phyloP scores from a whole-genome alignment of 2,888 invertebrate species.

The Lypha dubia region DNA sequence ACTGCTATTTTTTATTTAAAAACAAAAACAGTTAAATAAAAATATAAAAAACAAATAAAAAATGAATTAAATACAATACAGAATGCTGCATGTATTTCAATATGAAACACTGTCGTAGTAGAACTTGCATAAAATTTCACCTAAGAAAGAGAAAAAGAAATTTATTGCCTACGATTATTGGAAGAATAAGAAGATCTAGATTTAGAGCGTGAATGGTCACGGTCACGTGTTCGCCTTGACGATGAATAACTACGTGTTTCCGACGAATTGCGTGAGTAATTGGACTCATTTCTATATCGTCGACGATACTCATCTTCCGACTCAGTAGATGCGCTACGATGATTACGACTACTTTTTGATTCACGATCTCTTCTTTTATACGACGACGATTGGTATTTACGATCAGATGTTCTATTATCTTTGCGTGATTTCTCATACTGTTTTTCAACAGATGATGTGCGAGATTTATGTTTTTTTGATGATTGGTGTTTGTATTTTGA shows the following conservation, averaged over 20 bases:
- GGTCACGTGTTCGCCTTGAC: constrained; percentile 50
- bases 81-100: constrained; percentile 43
- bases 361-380: constrained; percentile 49
- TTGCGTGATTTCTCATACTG: constrained; percentile 32
- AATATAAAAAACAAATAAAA: constrained; percentile 16
- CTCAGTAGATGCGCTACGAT: constrained; percentile 66
- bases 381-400: constrained; percentile 53
- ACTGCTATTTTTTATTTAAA: constrained; percentile 31
- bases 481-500: constrained; percentile 74
- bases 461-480: constrained; percentile 57
- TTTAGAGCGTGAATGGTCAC: constrained; percentile 78
- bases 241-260: constrained; percentile 70
- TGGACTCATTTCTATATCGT: constrained; percentile 73
- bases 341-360: constrained; percentile 45
- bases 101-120: constrained; percentile 43
- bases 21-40: constrained; percentile 4
- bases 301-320: constrained; percentile 73
- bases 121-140: constrained; percentile 37
- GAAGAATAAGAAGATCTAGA: constrained; percentile 78
- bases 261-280: constrained; percentile 63
- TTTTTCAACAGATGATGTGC: constrained; percentile 29
- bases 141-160: constrained; percentile 59
- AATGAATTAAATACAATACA: constrained; percentile 33
- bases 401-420: constrained; percentile 60
- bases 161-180: constrained; percentile 70